phyloP scores from a whole-genome alignment of 2,888 invertebrate genomes.

The Cryptocephalus moraei region DNA sequence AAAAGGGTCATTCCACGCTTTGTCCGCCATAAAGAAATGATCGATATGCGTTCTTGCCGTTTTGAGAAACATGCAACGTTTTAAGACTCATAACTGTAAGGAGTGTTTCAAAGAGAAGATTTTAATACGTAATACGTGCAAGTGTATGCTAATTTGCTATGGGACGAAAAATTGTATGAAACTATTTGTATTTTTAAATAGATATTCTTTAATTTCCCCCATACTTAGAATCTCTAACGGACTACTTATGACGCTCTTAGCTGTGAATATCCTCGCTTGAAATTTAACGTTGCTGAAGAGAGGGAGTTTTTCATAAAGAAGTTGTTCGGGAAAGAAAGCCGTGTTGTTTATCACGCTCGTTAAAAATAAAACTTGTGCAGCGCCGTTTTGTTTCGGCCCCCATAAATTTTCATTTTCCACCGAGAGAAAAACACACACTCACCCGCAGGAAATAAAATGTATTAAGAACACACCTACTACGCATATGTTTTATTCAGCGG shows the following conservation, averaged over 20 bases:
- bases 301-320: slow-evolving; percentile 7
- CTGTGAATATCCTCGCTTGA: slow-evolving; percentile 9
- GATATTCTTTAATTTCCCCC: too few relatives aligned
- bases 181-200: too few relatives aligned
- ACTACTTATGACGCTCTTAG: neutral
- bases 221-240: too few relatives aligned
- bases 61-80: neutral
- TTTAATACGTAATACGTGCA: too few relatives aligned
- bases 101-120: too few relatives aligned
- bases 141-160: too few relatives aligned
- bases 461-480: slow-evolving; percentile 16
- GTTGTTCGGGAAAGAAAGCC: slow-evolving; percentile 2
- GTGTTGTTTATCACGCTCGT: slow-evolving; percentile 17
- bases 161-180: too few relatives aligned
- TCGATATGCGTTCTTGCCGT: too few relatives aligned
- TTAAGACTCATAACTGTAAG: too few relatives aligned
- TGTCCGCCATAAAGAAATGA: too few relatives aligned
- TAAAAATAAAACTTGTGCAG: slow-evolving; percentile 13
- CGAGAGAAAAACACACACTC: slow-evolving; percentile 2
- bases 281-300: slow-evolving; percentile 9
- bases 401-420: slow-evolving; percentile 18
- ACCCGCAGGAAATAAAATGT: slow-evolving; percentile 12
- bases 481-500: slow-evolving; percentile 18
- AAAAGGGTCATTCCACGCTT: too few relatives aligned
- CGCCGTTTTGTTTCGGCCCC: slow-evolving; percentile 10